Conservation (phyloP, 2,113 vertebrate genomes). For the Tachysurus fulvidraco region DNA sequence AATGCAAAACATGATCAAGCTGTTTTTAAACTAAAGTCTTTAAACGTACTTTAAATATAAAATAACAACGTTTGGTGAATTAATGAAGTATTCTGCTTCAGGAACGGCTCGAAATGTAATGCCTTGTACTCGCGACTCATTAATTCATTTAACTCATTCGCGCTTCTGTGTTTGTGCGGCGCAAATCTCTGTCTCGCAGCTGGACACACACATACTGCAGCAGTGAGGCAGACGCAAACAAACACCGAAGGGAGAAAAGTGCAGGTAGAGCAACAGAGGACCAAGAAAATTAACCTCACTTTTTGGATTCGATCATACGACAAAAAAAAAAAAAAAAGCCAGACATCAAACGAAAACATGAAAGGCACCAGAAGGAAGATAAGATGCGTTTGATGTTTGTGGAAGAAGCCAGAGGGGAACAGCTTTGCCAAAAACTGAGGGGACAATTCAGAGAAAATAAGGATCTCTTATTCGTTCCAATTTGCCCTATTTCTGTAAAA, state of each 20-base stretch:
- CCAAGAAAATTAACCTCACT: slow-evolving; percentile 52
- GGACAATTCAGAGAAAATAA: slow-evolving; percentile 38
- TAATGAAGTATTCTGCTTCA: slow-evolving; percentile 34
- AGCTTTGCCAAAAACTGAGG: slow-evolving; percentile 47
- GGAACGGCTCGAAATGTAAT: not conserved
- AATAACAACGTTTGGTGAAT: not conserved
- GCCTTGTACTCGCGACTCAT: not conserved
- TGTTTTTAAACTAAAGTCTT: not conserved
- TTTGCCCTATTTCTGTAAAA: slow-evolving; percentile 28
- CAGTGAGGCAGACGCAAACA: slow-evolving; percentile 15
- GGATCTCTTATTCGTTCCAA: slow-evolving; percentile 41
- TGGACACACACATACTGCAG: not conserved
- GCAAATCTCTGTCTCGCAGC: not conserved
- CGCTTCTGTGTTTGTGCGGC: slow-evolving; percentile 45
- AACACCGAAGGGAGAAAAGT: slow-evolving; percentile 33
- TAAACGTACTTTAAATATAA: not conserved
- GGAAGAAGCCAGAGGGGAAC: slow-evolving; percentile 47
- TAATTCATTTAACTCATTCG: slow-evolving; percentile 50
- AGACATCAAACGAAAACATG: slow-evolving; percentile 57
- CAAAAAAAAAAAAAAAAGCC: slow-evolving; percentile 26
- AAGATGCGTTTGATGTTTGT: slow-evolving; percentile 58
- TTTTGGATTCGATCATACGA: slow-evolving; percentile 47
- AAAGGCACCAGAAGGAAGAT: slow-evolving; percentile 51
- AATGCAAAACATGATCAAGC: not conserved
- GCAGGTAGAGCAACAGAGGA: slow-evolving; percentile 22